phyloP scores from a whole-genome alignment of 2,888 invertebrate genomes.

The Mamestra brassicae region DNA sequence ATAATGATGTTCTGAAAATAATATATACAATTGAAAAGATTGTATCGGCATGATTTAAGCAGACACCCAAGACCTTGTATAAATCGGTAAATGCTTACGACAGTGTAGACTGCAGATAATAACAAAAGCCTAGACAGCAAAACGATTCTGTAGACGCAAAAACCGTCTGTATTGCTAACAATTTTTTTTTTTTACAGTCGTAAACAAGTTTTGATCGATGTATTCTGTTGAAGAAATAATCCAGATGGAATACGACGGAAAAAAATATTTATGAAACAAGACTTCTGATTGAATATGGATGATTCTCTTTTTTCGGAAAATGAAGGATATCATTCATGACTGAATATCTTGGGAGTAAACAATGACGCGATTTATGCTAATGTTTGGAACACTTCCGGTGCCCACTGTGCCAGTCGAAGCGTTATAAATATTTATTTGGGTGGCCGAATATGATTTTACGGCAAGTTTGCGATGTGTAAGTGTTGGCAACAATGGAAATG shows the following conservation, averaged over 20 bases:
- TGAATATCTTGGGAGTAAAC: constrained; percentile 65
- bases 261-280: constrained; percentile 34
- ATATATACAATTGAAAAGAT: constrained; percentile 47
- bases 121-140: constrained; percentile 53
- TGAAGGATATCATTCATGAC: constrained; percentile 54
- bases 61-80: constrained; percentile 60
- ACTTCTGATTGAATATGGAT: constrained; percentile 38
- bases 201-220: constrained; percentile 58
- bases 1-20: constrained; percentile 29
- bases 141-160: constrained; percentile 45
- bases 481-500: constrained; percentile 79
- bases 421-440: constrained; percentile 75
- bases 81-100: constrained; percentile 67
- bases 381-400: constrained; percentile 70
- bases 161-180: constrained; percentile 50
- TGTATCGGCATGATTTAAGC: constrained; percentile 44
- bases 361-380: constrained; percentile 73
- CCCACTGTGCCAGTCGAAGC: constrained; percentile 61
- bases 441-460: constrained; percentile 64
- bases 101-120: constrained; percentile 52
- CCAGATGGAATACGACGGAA: constrained; percentile 46
- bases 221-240: constrained; percentile 48
- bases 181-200: constrained; percentile 49
- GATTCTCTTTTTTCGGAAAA: constrained; percentile 34
- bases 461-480: constrained; percentile 67